Evolutionary conservation across 2,113 vertebrate species (phyloP), one percentile per base, ranked within the genome.

Genomic region (Butastur rufipennis): DNA sequence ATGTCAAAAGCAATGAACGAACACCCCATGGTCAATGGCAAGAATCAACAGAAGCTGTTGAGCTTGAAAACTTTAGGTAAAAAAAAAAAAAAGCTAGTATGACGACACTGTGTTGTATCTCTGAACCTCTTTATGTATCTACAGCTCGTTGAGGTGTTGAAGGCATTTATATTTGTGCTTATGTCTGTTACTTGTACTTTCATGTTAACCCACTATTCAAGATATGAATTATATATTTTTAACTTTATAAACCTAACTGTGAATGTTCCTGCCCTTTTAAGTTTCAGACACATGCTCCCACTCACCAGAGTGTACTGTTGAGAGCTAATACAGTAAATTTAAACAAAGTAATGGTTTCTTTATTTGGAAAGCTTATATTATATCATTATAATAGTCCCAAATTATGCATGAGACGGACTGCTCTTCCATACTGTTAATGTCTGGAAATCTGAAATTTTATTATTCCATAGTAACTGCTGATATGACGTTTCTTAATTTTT

Each of bases 41-140:
- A 48, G 82, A 98, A 91, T 97, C 89, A 93, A 96, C 70, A 40
- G 99, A 99, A 97, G 97, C 98, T 47, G 91, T 97, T 66, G 98
- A 99, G 90, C 98, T 99, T 96, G 98, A 99, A 86, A 98, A 98
- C 88, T 99, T 99, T 82, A 99, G 99, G 99, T 99, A 97, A 94
- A 96, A 88, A 85, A 67, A 31, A 55, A 43, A 27, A 16, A 29
- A 81, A 45, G 16, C 19, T 61, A 48, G 10, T 59, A 16, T 32
- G 36, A 26, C 10, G 18, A 36, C 17, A 48, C 23, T 50, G 10
- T 62, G 18, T 26, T 12, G 1, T 40, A 36, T 62, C 10, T 85
- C 38, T 74, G 61, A 55, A 67, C 4, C 10, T n/a, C 31, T 56
- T 63, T 19, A 29, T 38, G 12, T 62, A 26, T 68, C 27, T 80